Evolutionary conservation across 2,797 vertebrate genomes (phyloP), one percentile per base, ranked within the genome.

Genomic region (Steatocranus sp.): DNA sequence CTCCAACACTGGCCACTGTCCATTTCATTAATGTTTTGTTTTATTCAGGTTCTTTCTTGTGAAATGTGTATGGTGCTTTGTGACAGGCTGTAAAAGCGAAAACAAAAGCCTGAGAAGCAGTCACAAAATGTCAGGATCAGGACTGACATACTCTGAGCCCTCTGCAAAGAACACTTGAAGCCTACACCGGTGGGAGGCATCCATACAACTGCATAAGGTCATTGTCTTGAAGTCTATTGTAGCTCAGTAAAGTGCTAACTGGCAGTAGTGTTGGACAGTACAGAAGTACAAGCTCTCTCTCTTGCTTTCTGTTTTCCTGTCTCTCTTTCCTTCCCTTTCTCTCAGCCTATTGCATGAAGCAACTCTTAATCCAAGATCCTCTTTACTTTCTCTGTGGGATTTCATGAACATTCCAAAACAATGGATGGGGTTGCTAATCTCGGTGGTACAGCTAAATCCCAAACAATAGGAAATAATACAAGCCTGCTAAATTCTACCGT

Each of bases 381-480:
- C 95, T 96, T 96, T 96, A 95, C 94, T 95, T 96, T 93, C 94
- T 92, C 95, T 89, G 91, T 87, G 87, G 96, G 96, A 97, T 97
- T 97, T 96, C 94, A 96, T 96, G 95, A 96, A 96, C 95, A 96
- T 96, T 95, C 92, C 87, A 66, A 93, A 91, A 97, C 96, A 97
- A 97, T 95, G 91, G 92, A 92, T 61, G 54, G 82, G 92, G 93
- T 93, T 91, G 95, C 95, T 97, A 97, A 97, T 97, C 96, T 97
- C 89, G 41, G 92, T 49, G 94, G 94, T 95, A 95, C 96, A 97
- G 96, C 95, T 95, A 96, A 97, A 97, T 96, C 96, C 94, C 54
- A 93, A 93, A 96, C 96, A 97, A 96, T 96, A 91, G 86, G 82
- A 91, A 94, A 95, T 96, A 96, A 96, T 93, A 93, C 91, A 81